Conservation (phyloP, 1,140 invertebrate species). For the Sycophaga agraensis region DNA sequence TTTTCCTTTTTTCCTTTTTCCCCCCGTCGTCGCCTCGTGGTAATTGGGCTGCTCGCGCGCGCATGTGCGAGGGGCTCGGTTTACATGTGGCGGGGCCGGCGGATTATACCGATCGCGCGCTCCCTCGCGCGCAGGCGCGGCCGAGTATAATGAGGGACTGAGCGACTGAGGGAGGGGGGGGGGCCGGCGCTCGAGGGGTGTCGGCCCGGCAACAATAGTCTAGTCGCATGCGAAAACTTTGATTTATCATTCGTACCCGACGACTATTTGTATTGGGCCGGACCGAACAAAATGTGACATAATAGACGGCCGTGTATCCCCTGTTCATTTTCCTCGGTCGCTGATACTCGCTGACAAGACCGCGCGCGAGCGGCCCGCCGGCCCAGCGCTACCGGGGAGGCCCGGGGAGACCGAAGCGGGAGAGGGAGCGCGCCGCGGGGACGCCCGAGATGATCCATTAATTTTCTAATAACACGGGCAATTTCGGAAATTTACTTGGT, state of each 20-base stretch:
- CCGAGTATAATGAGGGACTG: constrained; percentile 27
- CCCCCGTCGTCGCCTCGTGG: too few species aligned
- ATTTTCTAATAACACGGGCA: constrained; percentile 44
- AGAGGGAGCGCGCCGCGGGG: constrained; percentile 23
- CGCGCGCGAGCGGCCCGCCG: too few species aligned
- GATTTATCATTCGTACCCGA: constrained; percentile 55
- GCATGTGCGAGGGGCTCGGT: background rate
- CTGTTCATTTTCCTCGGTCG: constrained; percentile 52
- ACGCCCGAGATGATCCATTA: constrained; percentile 51
- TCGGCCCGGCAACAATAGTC: constrained; percentile 46
- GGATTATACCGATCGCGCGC: too few species aligned
- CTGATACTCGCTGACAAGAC: constrained; percentile 28
- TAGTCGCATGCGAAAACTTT: constrained; percentile 54
- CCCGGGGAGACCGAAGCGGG: background rate
- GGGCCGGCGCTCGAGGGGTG: constrained; percentile 45
- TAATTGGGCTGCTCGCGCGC: too few species aligned
- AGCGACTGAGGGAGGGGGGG: constrained; percentile 23
- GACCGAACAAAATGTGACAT: constrained; percentile 57
- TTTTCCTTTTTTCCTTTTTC: background rate
- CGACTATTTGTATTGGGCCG: constrained; percentile 53
- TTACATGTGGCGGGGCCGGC: too few species aligned
- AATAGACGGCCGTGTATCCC: constrained; percentile 52
- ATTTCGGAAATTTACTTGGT: constrained; percentile 36
- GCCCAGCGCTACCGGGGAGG: too few species aligned
- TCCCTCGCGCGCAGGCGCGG: too few species aligned